Percentiles rank a stretch among this genome's conserved stretches.
Evolutionary conservation across 2,888 invertebrate genomes (phyloP).

Genomic region (Papilio gigon): DNA sequence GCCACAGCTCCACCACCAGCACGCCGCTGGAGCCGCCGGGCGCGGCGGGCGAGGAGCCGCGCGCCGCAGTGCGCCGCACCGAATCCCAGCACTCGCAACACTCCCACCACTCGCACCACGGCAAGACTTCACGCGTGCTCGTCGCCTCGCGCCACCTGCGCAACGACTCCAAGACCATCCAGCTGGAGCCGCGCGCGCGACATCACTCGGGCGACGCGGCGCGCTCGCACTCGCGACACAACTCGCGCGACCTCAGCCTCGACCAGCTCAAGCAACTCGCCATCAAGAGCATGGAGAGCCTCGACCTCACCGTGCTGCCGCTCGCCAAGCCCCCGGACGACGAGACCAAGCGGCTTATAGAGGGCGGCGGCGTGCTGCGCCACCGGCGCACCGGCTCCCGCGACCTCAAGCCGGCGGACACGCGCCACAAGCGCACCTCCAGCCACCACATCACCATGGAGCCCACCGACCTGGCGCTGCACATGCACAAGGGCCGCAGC

Average conservation of each 20-base stretch:
- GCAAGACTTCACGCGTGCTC: constrained; percentile 70
- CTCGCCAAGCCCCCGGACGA: constrained; percentile 69
- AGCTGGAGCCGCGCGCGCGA: constrained; percentile 82
- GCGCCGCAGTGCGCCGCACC: constrained; percentile 63
- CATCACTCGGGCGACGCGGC: constrained; percentile 68
- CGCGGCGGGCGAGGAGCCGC: constrained; percentile 35
- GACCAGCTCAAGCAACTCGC: constrained; percentile 76
- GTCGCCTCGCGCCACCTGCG: constrained; percentile 82
- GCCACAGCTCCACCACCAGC: constrained; percentile 68
- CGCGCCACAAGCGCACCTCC: constrained; percentile 74
- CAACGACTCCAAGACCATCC: constrained; percentile 85
- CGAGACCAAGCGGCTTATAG: constrained; percentile 76
- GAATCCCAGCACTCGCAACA: constrained; percentile 75
- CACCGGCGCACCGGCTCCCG: constrained; percentile 84
- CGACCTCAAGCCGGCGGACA: constrained; percentile 71
- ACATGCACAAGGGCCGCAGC: constrained; percentile 73
- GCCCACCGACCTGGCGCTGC: constrained; percentile 65
- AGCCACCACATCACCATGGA: constrained; percentile 78
- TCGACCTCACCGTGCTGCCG: constrained; percentile 71
- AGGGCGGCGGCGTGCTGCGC: constrained; percentile 73
- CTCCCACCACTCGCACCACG: constrained; percentile 54
- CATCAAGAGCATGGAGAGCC: constrained; percentile 75
- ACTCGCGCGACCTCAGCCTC: constrained; percentile 77
- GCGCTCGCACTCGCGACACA: constrained; percentile 78
- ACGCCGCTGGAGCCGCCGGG: constrained; percentile 62